A percentile compares a stretch with the other conserved stretches of the same genome.
phyloP scores from a whole-genome alignment of 37 sponge, comb jelly and placozoan species.

The Ianthella basta region DNA sequence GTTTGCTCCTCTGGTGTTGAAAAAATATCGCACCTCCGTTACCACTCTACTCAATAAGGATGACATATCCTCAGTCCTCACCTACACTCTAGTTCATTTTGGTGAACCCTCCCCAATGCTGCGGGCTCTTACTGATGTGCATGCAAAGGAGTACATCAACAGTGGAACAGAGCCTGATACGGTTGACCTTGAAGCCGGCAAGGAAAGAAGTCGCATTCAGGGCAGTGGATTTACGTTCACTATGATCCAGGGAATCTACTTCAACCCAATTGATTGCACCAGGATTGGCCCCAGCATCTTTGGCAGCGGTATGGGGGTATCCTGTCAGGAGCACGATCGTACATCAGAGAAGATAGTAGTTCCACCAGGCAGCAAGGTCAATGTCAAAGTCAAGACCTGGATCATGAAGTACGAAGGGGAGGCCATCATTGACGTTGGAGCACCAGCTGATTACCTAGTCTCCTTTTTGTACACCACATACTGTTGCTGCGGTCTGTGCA shows the following conservation, averaged over 20 bases:
- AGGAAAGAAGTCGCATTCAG: neutral
- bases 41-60: too few species aligned
- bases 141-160: neutral
- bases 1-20: too few species aligned
- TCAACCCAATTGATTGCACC: neutral
- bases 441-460: neutral
- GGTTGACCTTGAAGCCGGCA: neutral
- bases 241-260: neutral
- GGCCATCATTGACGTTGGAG: neutral
- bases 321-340: neutral
- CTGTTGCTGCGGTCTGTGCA: neutral
- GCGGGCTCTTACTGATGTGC: neutral
- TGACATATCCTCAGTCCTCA: neutral
- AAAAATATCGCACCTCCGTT: too few species aligned
- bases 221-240: neutral
- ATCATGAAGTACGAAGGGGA: constrained; percentile 1
- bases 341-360: neutral
- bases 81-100: neutral
- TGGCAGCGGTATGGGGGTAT: neutral
- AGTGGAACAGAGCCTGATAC: constrained; percentile 9
- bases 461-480: neutral
- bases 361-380: neutral
- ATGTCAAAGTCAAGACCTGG: neutral
- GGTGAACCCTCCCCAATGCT: neutral
- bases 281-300: constrained; percentile 20